phyloP scores from a whole-genome alignment of 1,140 invertebrate genomes.

The Bombyx mori region DNA sequence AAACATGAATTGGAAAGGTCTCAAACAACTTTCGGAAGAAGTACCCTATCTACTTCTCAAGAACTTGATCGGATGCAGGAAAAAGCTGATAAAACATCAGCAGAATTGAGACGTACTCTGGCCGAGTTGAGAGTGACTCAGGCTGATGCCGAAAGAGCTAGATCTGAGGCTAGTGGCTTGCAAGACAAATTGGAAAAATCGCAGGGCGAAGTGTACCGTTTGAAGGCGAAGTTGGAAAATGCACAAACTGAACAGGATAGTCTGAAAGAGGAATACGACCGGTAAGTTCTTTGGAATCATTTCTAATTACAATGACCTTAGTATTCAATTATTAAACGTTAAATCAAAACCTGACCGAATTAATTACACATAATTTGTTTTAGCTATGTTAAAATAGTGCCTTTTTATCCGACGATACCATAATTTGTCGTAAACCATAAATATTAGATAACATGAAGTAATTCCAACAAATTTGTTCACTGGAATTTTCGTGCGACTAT shows the following conservation, averaged over 20 bases:
- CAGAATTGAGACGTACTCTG: constrained; percentile 87
- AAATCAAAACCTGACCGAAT: too few species aligned
- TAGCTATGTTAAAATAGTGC: too few species aligned
- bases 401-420: too few species aligned
- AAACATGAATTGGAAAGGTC: constrained; percentile 88
- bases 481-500: too few species aligned
- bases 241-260: constrained; percentile 94
- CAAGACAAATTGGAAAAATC: constrained; percentile 95
- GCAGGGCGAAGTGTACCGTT: constrained; percentile 93
- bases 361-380: too few species aligned
- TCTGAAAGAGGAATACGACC: constrained; percentile 91
- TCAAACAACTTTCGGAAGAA: constrained; percentile 84
- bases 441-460: too few species aligned
- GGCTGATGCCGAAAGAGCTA: constrained; percentile 88
- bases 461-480: too few species aligned
- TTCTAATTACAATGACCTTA: not conserved
- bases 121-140: constrained; percentile 88
- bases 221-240: constrained; percentile 94
- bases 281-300: constrained; percentile 51
- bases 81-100: constrained; percentile 85
- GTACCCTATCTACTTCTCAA: constrained; percentile 80
- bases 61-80: constrained; percentile 89
- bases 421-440: too few species aligned
- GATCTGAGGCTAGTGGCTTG: constrained; percentile 84
- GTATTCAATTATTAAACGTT: not conserved